Base-by-base conservation (phyloP, 2,113 vertebrate species). In the Ammodytes dubius region DNA sequence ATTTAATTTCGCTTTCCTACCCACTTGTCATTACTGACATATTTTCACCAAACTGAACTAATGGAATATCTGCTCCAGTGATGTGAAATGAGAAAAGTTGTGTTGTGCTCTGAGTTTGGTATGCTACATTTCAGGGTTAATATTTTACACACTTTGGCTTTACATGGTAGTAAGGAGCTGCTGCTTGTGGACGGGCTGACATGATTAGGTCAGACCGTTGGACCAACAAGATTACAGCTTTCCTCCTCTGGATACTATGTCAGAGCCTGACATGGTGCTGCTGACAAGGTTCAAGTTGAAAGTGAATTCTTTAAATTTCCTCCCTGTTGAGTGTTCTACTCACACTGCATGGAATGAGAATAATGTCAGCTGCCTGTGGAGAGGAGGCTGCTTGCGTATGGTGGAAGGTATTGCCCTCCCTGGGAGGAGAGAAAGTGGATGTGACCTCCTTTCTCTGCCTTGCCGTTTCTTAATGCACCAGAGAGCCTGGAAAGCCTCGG, bases 301-400 rank as follows among this genome's bases (percentile, higher is more conserved):
- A 64, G 66, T n/a, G 39, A 80, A 79, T 70, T 87, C 52, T 77
- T 81, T 13, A 56, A 81, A 81, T 79, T 54, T 81, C 53, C 69
- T 63, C 60, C 72, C 72, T 5, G 19, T 75, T 56, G 3, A 78
- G 74, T 70, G 60, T 68, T 70, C 79, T 42, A 4, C 69, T 87
- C 46, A 79, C 66, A 81, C 87, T 89, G 72, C 75, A 74, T 84
- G 76, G 80, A 78, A 79, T 84, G 58, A 72, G 50, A 84, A 42
- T 65, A 43, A 71, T 50, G 50, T 79, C 76, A 79, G 81, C 79
- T 67, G 79, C 58, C 71, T 54, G 64, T 81, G 86, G 84, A 85
- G 68, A 61, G 50, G 77, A 40, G 19, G 60, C 14, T 35, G 67
- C 52, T 27, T 47, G 70, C 56, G 65, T 19, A 4, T 13, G 37